A percentile compares a stretch with the other conserved stretches of the same genome.
Conservation (phyloP, 2,888 invertebrate genomes). For the Tiliacea aurago region DNA sequence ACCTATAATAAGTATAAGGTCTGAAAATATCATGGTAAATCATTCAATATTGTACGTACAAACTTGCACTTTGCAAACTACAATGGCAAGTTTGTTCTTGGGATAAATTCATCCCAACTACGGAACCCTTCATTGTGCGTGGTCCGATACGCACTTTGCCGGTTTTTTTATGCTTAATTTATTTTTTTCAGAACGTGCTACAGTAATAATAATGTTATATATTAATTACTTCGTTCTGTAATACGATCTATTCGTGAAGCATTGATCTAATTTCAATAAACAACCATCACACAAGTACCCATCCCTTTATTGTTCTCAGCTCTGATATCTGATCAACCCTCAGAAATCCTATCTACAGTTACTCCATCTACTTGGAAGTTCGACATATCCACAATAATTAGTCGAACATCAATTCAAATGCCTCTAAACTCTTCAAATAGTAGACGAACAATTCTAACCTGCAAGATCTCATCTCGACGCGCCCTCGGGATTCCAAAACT, state of each 20-base stretch:
- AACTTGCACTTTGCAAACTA: no score
- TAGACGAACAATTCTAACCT: conserved; percentile 59
- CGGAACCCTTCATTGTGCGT: no score
- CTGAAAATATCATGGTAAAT: no score
- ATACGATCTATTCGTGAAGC: not conserved
- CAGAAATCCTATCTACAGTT: conserved; percentile 24
- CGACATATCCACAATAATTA: conserved; percentile 60
- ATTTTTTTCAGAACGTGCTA: not conserved
- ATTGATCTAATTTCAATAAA: conserved; percentile 33
- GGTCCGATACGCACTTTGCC: no score
- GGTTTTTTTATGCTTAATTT: not conserved
- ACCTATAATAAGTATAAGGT: no score
- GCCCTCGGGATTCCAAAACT: conserved; percentile 63
- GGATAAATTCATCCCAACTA: no score
- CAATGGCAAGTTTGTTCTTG: no score
- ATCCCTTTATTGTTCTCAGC: conserved; percentile 11
- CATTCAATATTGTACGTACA: no score
- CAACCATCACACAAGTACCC: not conserved
- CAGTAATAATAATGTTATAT: not conserved
- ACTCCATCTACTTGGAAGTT: conserved; percentile 33
- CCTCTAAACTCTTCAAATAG: conserved; percentile 61
- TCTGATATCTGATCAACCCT: conserved; percentile 30
- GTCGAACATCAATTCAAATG: conserved; percentile 62
- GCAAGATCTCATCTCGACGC: conserved; percentile 52
- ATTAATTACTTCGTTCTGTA: not conserved